Conservation (phyloP, 2,888 invertebrate genomes). For the Buathra laborator region DNA sequence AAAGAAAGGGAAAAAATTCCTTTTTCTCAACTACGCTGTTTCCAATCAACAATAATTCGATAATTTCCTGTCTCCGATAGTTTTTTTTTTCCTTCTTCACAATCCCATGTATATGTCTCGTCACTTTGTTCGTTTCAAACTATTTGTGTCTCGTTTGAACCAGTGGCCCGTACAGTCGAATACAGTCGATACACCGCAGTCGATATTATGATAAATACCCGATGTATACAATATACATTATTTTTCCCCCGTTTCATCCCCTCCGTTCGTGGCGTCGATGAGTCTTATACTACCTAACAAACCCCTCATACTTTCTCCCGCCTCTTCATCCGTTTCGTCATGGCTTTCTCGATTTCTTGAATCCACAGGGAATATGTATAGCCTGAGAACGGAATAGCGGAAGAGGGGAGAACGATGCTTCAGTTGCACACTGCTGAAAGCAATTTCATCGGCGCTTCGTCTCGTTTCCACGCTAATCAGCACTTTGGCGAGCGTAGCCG, state of each 20-base stretch:
- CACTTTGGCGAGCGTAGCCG: slow-evolving; percentile 77
- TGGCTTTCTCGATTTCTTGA: slow-evolving; percentile 38
- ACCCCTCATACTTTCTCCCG: neutral
- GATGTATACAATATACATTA: slow-evolving; percentile 23
- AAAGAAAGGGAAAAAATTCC: slow-evolving; percentile 14
- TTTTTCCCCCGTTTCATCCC: slow-evolving; percentile 19
- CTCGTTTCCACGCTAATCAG: slow-evolving; percentile 77
- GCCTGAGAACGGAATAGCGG: neutral
- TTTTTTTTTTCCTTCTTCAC: neutral
- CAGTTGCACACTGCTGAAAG: slow-evolving; percentile 57
- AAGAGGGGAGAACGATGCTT: slow-evolving; percentile 27
- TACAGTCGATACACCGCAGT: neutral
- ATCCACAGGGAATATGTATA: slow-evolving; percentile 46
- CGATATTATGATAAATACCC: slow-evolving; percentile 24
- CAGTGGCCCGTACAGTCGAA: slow-evolving; percentile 32
- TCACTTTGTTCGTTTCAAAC: neutral
- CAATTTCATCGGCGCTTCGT: slow-evolving; percentile 74
- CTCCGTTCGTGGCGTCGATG: slow-evolving; percentile 25
- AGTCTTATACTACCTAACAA: neutral
- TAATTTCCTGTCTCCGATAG: slow-evolving; percentile 32
- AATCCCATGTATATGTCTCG: neutral
- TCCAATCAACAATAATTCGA: slow-evolving; percentile 43
- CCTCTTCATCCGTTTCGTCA: slow-evolving; percentile 25
- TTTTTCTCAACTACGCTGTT: slow-evolving; percentile 11
- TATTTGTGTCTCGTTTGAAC: slow-evolving; percentile 48